Conservation (phyloP, 2,797 vertebrate genomes). For the Gobionotothen gibberifrons region DNA sequence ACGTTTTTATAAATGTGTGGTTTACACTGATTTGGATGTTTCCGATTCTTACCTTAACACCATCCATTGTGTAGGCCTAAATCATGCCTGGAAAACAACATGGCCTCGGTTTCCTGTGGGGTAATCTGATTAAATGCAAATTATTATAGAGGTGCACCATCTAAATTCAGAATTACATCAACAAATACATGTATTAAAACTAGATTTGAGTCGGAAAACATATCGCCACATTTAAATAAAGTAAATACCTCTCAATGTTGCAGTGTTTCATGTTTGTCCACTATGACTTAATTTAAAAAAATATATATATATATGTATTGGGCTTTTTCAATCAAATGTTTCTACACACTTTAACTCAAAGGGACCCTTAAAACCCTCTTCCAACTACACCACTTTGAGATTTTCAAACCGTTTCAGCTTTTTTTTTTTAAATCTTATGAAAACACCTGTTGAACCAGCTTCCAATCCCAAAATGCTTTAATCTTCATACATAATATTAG, state of each 20-base stretch:
- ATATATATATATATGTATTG: no score
- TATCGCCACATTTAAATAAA: not conserved
- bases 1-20: not conserved
- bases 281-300: no score
- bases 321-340: no score
- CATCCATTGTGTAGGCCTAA: not conserved
- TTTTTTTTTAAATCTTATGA: no score
- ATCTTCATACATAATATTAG: no score
- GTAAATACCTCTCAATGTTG: not conserved
- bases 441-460: no score
- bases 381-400: no score
- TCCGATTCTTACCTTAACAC: no score
- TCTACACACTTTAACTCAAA: no score
- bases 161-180: not conserved
- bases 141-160: not conserved
- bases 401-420: no score
- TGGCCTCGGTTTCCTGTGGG: not conserved
- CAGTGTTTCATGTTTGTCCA: not conserved
- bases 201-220: not conserved
- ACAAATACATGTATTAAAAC: not conserved
- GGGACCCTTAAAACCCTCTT: no score
- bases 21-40: not conserved
- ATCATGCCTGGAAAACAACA: not conserved
- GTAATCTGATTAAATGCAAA: not conserved
- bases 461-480: no score